phyloP scores from a whole-genome alignment of 2,797 vertebrate genomes.

The Acanthurus tractus region DNA sequence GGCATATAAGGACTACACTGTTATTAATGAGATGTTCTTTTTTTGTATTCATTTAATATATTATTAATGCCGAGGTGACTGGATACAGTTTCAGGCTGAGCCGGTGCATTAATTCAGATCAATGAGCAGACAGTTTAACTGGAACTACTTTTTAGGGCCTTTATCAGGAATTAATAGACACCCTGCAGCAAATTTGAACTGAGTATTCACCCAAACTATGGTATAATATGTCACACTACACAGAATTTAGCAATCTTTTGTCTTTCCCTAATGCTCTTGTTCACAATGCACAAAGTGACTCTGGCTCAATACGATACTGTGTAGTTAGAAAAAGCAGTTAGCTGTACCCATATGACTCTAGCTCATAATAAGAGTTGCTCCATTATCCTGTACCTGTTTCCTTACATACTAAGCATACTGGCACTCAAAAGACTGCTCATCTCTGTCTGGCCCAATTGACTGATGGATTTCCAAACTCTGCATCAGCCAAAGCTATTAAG shows the following conservation, averaged over 20 bases:
- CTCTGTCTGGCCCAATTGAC: constrained; percentile 70
- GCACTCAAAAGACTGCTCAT: constrained; percentile 70
- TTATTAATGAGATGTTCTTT: too few species aligned
- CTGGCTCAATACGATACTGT: constrained; percentile 17
- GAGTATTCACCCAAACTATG: too few species aligned
- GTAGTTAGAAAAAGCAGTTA: constrained; percentile 36
- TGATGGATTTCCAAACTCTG: constrained; percentile 79
- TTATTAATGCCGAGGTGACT: too few species aligned
- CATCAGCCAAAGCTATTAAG: constrained; percentile 82
- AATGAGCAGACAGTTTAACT: too few species aligned
- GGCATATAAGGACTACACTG: too few species aligned
- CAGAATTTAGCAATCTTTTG: constrained; percentile 14
- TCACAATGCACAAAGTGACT: constrained; percentile 3
- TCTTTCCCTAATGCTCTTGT: constrained; percentile 11
- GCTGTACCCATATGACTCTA: constrained; percentile 30
- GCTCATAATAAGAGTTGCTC: constrained; percentile 47
- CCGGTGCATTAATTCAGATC: too few species aligned
- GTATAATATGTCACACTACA: background rate
- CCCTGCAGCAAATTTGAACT: too few species aligned
- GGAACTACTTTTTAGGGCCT: too few species aligned
- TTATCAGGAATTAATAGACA: too few species aligned
- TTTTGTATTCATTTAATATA: too few species aligned
- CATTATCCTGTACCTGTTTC: constrained; percentile 49
- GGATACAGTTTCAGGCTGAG: too few species aligned
- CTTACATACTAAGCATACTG: constrained; percentile 53